Percentiles rank a stretch among this genome's conserved stretches.
phyloP scores from a whole-genome alignment of 2,888 invertebrate species.

The Tortricodes alternella region DNA sequence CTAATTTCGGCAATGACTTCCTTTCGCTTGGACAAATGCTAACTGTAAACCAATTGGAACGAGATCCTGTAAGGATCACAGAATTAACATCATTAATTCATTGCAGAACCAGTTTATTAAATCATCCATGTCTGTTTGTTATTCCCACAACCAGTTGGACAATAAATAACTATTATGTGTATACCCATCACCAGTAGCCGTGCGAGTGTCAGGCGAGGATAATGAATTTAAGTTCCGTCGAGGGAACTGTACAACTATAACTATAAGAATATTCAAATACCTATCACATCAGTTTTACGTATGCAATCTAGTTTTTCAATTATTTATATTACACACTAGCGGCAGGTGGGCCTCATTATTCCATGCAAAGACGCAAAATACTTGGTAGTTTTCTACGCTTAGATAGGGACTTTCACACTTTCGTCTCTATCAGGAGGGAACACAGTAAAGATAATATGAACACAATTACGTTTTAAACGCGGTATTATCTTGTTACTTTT shows the following conservation, averaged over 20 bases:
- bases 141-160: constrained; percentile 1
- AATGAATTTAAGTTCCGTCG: not conserved
- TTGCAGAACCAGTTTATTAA: constrained; percentile 11
- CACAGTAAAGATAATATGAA: not conserved
- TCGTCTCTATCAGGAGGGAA: not conserved
- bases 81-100: constrained; percentile 2
- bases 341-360: not conserved
- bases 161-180: constrained; percentile 7
- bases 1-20: too few relatives aligned
- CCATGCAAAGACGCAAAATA: not conserved
- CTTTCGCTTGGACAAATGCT: too few relatives aligned
- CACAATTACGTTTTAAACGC: not conserved
- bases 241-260: not conserved
- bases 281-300: too few relatives aligned
- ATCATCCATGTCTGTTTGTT: not conserved
- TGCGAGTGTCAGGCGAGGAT: not conserved
- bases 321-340: not conserved
- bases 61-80: too few relatives aligned
- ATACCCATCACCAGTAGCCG: constrained; percentile 1
- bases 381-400: not conserved
- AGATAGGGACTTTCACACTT: not conserved
- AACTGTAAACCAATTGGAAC: too few relatives aligned
- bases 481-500: not conserved
- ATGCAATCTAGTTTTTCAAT: too few relatives aligned
- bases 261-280: not conserved